Evolutionary conservation across 1,140 invertebrate genomes (phyloP).

Genomic region (Drosophila carrolli): DNA sequence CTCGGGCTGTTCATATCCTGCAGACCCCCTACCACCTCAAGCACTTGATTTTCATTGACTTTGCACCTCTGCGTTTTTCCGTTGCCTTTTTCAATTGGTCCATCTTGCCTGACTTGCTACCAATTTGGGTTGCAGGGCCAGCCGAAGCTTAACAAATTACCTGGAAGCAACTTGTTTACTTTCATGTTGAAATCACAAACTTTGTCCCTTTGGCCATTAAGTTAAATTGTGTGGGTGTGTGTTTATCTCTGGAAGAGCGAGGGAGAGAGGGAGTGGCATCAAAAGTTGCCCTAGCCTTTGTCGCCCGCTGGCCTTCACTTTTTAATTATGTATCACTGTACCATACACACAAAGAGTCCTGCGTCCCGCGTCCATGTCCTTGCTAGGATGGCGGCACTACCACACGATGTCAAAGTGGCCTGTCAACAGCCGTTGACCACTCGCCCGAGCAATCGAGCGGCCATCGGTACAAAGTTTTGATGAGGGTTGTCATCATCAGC

Average conservation of each 20-base stretch:
- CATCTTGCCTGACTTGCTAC: conserved; percentile 34
- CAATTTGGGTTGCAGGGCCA: conserved; percentile 46
- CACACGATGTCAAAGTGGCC: conserved; percentile 72
- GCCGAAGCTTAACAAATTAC: conserved; percentile 72
- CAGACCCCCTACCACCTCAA: neutral
- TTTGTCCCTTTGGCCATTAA: conserved; percentile 71
- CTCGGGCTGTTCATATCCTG: conserved; percentile 33
- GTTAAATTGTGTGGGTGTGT: conserved; percentile 68
- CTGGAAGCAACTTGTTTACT: conserved; percentile 76
- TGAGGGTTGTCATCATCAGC: conserved; percentile 81
- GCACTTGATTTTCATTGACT: conserved; percentile 74
- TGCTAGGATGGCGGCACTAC: conserved; percentile 17
- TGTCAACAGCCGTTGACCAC: conserved; percentile 77
- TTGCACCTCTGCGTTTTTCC: conserved; percentile 55
- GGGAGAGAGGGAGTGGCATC: conserved; percentile 32
- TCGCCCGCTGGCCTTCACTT: conserved; percentile 42
- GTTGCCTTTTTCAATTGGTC: conserved; percentile 46
- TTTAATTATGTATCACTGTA: conserved; percentile 74
- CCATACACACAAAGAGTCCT: conserved; percentile 11
- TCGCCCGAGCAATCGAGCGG: conserved; percentile 69
- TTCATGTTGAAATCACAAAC: conserved; percentile 69
- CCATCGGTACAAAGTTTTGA: conserved; percentile 77
- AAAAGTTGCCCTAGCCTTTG: conserved; percentile 59
- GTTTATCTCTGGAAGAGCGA: conserved; percentile 25
- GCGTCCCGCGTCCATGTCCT: neutral